These are phyloP conservation scores for Gracilinanus agilis DNA, from an alignment of 2,113 vertebrate species.

Conservation along the genomic window DNA sequence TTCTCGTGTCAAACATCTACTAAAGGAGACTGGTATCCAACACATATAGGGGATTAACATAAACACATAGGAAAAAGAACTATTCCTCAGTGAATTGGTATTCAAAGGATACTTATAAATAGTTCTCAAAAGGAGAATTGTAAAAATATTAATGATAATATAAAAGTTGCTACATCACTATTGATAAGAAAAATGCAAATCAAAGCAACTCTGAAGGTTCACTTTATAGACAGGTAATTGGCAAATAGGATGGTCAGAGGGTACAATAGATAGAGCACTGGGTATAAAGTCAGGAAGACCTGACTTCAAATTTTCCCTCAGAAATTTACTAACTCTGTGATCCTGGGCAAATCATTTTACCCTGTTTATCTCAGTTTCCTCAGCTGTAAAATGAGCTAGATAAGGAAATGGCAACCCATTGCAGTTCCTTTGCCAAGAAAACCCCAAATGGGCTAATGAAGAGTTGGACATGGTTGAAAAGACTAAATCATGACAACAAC, in stretches of 20 bases:
- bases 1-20: not conserved
- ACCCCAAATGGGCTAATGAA: too few species aligned
- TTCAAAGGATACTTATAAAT: not conserved
- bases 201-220: not conserved
- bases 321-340: too few species aligned
- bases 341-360: too few species aligned
- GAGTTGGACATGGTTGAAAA: too few species aligned
- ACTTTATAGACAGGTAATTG: not conserved
- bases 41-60: not conserved
- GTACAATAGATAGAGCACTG: too few species aligned
- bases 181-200: not conserved
- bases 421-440: too few species aligned
- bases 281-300: too few species aligned
- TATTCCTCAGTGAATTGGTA: not conserved
- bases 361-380: too few species aligned
- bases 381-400: too few species aligned
- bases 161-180: not conserved
- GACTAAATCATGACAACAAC: too few species aligned
- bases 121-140: not conserved
- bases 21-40: not conserved
- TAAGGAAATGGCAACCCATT: too few species aligned
- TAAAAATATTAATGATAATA: not conserved
- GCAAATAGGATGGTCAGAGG: not conserved
- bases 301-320: too few species aligned
- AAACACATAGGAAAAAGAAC: not conserved